Percentiles rank a stretch among this genome's conserved stretches.
Conservation (phyloP, 1,140 invertebrate genomes). For the Megathymus violae region DNA sequence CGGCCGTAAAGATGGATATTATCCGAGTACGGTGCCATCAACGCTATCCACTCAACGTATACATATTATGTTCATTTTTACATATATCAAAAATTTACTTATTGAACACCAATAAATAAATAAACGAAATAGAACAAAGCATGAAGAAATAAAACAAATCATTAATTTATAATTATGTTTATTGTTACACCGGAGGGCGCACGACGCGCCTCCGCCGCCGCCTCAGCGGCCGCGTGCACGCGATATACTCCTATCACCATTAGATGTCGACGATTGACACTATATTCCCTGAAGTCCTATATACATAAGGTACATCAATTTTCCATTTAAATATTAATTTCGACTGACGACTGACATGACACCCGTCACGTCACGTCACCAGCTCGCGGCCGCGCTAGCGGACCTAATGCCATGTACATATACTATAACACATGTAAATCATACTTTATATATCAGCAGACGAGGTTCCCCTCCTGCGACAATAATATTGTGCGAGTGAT, state of each 20-base stretch:
- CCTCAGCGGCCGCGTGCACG: too few relatives aligned
- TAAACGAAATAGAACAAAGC: too few relatives aligned
- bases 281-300: conserved; percentile 25
- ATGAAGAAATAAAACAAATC: conserved; percentile 6
- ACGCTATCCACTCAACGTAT: too few relatives aligned
- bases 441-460: conserved; percentile 20
- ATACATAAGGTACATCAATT: conserved; percentile 26
- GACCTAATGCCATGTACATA: too few relatives aligned
- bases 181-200: conserved; percentile 7
- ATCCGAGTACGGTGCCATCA: too few relatives aligned
- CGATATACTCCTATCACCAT: too few relatives aligned
- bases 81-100: too few relatives aligned
- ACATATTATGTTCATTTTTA: too few relatives aligned
- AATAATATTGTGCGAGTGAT: conserved; percentile 24
- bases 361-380: conserved; percentile 3
- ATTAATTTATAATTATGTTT: conserved; percentile 18
- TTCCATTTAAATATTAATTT: conserved; percentile 6
- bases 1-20: too few relatives aligned
- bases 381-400: too few relatives aligned
- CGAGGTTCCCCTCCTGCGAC: neutral
- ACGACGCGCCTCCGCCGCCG: too few relatives aligned
- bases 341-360: neutral
- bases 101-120: too few relatives aligned
- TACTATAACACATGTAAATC: conserved; percentile 8
- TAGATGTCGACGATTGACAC: neutral